Conservation (phyloP, 64 coral and sea anemone species). For the Pocillopora verrucosa region DNA sequence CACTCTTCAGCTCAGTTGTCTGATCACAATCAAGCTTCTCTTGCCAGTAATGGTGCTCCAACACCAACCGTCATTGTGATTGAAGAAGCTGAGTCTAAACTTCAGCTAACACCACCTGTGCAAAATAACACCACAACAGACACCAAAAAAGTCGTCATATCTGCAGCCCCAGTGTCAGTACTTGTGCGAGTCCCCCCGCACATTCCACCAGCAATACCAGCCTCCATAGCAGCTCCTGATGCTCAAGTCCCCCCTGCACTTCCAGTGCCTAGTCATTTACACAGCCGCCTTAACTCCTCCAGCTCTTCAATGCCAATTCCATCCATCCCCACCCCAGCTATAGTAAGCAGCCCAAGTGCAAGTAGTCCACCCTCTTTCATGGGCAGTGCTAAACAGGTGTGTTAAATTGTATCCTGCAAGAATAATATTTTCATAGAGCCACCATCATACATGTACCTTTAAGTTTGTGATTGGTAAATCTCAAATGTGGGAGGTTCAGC, state of each 20-base stretch:
- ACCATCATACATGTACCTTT: not conserved
- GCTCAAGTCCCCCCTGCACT: conserved; percentile 83
- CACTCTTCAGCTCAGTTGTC: conserved; percentile 10
- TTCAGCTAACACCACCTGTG: conserved; percentile 4
- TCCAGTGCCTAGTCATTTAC: conserved; percentile 79
- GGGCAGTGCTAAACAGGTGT: conserved; percentile 96
- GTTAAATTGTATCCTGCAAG: not conserved
- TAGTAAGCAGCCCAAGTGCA: conserved; percentile 84
- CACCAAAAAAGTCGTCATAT: conserved; percentile 37
- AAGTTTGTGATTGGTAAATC: not conserved
- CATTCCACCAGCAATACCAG: conserved; percentile 80
- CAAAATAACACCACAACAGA: conserved; percentile 35
- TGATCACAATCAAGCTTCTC: conserved; percentile 24
- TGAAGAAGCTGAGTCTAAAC: not conserved
- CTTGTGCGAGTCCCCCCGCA: conserved; percentile 72
- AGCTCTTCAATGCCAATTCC: conserved; percentile 74
- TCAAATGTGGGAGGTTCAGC: too few relatives aligned
- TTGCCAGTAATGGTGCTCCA: conserved; percentile 10
- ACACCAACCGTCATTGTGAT: conserved; percentile 36
- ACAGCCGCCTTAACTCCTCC: conserved; percentile 42
- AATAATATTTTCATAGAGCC: not conserved
- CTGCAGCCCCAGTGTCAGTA: conserved; percentile 80
- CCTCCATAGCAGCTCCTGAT: conserved; percentile 86
- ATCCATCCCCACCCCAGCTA: conserved; percentile 96
- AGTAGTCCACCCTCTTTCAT: conserved; percentile 76